Evolutionary conservation across 2,113 vertebrate genomes (phyloP).

Genomic region (Sapajus apella): DNA sequence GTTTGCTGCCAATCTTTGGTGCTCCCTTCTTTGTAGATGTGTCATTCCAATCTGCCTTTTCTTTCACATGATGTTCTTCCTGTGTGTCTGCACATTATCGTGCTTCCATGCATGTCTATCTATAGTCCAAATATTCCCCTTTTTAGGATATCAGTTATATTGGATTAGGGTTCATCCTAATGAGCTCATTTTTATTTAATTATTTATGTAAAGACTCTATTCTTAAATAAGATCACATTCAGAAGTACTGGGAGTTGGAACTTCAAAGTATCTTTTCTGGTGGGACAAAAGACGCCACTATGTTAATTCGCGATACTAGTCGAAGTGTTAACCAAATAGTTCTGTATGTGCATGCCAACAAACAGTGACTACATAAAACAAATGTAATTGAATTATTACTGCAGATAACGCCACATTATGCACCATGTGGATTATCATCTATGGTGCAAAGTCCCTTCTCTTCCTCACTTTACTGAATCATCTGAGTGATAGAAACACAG

Average conservation of each 20-base stretch:
- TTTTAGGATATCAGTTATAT: not conserved
- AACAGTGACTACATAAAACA: not conserved
- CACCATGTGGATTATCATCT: not conserved
- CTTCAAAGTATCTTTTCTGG: not conserved
- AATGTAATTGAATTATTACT: not conserved
- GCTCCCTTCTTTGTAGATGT: not conserved
- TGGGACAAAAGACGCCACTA: fast-evolving
- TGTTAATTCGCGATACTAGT: not conserved
- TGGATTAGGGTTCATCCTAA: not conserved
- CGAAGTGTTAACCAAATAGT: not conserved
- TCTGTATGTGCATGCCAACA: not conserved
- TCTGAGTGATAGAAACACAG: not conserved
- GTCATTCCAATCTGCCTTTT: not conserved
- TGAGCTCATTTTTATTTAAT: not conserved
- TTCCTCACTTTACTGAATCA: not conserved
- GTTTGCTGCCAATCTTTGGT: not conserved
- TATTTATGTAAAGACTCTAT: not conserved
- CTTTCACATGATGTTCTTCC: not conserved
- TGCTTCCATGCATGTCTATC: not conserved
- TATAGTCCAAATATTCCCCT: not conserved
- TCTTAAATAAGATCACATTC: not conserved
- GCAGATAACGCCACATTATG: not conserved
- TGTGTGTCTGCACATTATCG: not conserved
- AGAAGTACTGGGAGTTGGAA: not conserved
- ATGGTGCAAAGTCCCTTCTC: not conserved